Evolutionary conservation across 2,113 vertebrate genomes (phyloP).

Genomic region (Alaudala cheleensis): DNA sequence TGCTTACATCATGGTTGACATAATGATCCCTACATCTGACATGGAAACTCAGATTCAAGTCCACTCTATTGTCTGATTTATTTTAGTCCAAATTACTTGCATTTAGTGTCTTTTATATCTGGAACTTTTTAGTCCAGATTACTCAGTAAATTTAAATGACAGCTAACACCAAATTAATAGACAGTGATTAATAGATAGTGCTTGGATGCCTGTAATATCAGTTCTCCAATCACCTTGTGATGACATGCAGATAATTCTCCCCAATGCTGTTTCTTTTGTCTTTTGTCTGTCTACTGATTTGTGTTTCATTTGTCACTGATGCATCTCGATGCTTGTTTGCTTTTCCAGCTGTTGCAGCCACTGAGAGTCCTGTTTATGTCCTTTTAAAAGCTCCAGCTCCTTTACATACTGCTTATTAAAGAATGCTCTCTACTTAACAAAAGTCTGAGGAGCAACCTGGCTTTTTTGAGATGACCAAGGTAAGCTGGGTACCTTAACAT

Average conservation of each 20-base stretch:
- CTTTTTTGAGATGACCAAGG: accelerated
- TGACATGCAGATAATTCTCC: not conserved
- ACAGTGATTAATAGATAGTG: not conserved
- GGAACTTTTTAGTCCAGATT: not conserved
- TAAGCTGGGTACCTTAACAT: not conserved
- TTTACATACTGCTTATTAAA: not conserved
- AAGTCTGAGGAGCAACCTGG: not conserved
- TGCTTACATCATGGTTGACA: not conserved
- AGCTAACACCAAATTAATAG: not conserved
- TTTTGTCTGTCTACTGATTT: not conserved
- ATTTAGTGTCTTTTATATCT: not conserved
- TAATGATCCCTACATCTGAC: not conserved
- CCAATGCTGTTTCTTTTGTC: not conserved
- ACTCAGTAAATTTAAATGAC: not conserved
- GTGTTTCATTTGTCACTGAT: not conserved
- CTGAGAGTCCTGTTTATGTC: not conserved
- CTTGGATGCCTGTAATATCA: not conserved
- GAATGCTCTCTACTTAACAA: not conserved
- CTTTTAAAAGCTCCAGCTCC: not conserved
- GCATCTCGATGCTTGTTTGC: not conserved
- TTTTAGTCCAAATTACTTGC: not conserved
- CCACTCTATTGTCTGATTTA: not conserved
- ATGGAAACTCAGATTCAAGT: not conserved
- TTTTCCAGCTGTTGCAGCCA: not conserved
- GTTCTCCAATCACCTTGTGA: not conserved